Conservation (phyloP, 2,797 vertebrate species). For the Lepus townsendii region DNA sequence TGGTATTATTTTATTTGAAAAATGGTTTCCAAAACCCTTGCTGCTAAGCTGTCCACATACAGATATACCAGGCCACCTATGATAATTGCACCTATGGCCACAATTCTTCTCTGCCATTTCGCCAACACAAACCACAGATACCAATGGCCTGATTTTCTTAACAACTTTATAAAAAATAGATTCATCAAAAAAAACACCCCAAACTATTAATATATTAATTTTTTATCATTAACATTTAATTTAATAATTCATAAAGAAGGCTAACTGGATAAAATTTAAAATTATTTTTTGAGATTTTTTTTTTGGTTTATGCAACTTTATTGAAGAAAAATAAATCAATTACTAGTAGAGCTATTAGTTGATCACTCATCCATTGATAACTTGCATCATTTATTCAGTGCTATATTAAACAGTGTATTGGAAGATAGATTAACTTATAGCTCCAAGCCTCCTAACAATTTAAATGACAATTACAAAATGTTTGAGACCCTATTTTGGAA, state of each 20-base stretch:
- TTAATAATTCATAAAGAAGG: not conserved
- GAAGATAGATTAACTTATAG: conserved; percentile 97
- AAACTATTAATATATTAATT: not conserved
- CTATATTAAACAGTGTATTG: conserved; percentile 94
- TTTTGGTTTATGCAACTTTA: no score
- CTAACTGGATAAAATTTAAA: no score
- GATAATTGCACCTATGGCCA: accelerated
- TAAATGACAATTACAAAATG: conserved; percentile 84
- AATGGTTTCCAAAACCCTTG: not conserved
- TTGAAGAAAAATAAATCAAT: no score
- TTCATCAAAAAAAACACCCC: not conserved
- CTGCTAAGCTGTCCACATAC: not conserved
- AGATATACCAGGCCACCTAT: not conserved
- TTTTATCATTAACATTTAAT: not conserved
- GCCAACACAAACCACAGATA: not conserved
- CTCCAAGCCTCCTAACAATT: conserved; percentile 94
- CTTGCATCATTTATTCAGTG: no score
- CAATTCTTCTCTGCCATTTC: not conserved
- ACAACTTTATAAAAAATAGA: not conserved
- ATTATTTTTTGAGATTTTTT: no score
- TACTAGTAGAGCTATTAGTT: no score
- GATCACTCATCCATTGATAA: no score
- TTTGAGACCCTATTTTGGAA: no score
- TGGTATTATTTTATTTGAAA: not conserved
- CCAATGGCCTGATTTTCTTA: not conserved